Percentiles rank a stretch among this genome's conserved stretches.
Conservation (phyloP, 2,113 vertebrate species). For the Phalacrocorax carbo region DNA sequence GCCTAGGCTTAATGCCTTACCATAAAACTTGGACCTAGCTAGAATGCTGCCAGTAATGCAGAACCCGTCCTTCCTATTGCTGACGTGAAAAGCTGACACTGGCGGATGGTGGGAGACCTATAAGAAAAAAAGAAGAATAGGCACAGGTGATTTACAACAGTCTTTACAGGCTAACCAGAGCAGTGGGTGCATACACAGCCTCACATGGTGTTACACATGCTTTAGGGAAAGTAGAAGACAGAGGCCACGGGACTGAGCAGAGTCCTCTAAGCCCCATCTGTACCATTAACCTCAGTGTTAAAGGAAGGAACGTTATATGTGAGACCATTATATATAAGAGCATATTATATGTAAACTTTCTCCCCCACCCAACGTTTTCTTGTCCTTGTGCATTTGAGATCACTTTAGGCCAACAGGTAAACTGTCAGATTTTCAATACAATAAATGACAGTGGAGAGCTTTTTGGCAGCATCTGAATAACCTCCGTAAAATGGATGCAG, state of each 20-base stretch:
- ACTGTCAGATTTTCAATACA: neutral
- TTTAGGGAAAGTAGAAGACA: neutral
- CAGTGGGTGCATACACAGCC: neutral
- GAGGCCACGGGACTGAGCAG: neutral
- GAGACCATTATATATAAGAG: neutral
- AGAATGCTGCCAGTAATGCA: constrained; percentile 91
- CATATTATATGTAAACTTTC: neutral
- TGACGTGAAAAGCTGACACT: constrained; percentile 93
- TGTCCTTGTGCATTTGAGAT: neutral
- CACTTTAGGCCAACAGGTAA: neutral
- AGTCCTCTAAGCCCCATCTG: neutral
- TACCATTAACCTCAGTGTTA: neutral
- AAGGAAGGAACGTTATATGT: neutral
- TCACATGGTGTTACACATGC: neutral
- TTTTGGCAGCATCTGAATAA: neutral
- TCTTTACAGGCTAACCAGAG: neutral
- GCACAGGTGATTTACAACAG: neutral
- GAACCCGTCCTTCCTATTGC: constrained; percentile 94
- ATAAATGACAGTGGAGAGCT: neutral
- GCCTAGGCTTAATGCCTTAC: constrained; percentile 67
- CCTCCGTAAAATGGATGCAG: neutral
- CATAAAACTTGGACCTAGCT: constrained; percentile 95
- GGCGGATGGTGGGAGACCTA: constrained; percentile 97
- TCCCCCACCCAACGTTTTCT: neutral
- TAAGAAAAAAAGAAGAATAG: neutral